Conservation (phyloP, 2,888 invertebrate genomes). For the Noctuana brunneofusca region DNA sequence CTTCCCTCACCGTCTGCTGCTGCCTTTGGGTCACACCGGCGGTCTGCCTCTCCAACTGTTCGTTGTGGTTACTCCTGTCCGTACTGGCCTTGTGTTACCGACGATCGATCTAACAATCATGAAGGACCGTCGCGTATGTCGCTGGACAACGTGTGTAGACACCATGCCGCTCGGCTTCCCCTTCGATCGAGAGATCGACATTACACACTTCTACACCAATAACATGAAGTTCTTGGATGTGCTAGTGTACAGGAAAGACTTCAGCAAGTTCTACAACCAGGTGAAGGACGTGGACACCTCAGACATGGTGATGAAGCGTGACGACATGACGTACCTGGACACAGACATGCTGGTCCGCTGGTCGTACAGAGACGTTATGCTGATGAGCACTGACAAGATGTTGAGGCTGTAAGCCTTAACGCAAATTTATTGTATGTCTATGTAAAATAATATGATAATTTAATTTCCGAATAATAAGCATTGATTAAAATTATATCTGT, state of each 20-base stretch:
- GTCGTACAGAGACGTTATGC: conserved; percentile 71
- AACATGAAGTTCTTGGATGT: conserved; percentile 87
- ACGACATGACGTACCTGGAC: conserved; percentile 71
- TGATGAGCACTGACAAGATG: conserved; percentile 67
- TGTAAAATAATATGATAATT: conserved; percentile 14
- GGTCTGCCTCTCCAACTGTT: conserved; percentile 86
- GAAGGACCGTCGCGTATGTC: conserved; percentile 79
- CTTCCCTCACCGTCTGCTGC: conserved; percentile 85
- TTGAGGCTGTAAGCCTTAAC: conserved; percentile 53
- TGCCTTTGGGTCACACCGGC: conserved; percentile 86
- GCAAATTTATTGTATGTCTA: not conserved
- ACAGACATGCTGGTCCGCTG: conserved; percentile 63
- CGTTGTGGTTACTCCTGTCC: conserved; percentile 83
- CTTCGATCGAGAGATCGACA: conserved; percentile 86
- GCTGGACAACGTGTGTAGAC: conserved; percentile 83
- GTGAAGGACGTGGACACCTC: conserved; percentile 65
- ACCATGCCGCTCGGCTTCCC: conserved; percentile 88
- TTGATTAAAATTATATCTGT: conserved; percentile 12
- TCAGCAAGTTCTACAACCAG: conserved; percentile 60
- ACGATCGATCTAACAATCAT: conserved; percentile 70
- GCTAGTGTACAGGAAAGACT: conserved; percentile 84
- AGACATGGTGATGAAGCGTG: conserved; percentile 70
- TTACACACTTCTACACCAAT: conserved; percentile 82
- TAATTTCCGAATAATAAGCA: conserved; percentile 21
- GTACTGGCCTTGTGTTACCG: conserved; percentile 71